Percentiles rank a stretch among this genome's conserved stretches.
Evolutionary conservation across 2,797 vertebrate genomes (phyloP).

Genomic region (Sorex maritimensis): DNA sequence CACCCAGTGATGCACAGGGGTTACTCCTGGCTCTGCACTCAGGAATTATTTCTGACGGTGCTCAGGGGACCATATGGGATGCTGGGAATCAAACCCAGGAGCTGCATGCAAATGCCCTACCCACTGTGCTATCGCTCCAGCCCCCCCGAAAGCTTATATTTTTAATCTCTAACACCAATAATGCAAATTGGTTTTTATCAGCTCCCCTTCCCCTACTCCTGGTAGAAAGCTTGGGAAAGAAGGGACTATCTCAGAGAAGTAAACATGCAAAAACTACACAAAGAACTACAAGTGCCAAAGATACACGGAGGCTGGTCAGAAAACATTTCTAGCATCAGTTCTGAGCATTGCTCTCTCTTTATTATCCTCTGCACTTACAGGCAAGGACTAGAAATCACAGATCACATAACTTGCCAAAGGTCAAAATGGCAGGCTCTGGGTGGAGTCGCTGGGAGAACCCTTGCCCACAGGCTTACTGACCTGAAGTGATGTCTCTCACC

Average conservation of each 20-base stretch:
- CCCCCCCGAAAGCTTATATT: neutral
- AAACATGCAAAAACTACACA: neutral
- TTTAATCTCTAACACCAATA: slow-evolving; percentile 31
- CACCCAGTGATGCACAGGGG: too few relatives aligned
- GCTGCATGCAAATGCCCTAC: too few relatives aligned
- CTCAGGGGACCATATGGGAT: too few relatives aligned
- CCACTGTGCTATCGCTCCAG: too few relatives aligned
- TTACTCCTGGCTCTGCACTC: too few relatives aligned
- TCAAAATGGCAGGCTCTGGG: neutral
- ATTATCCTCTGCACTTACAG: slow-evolving; percentile 1
- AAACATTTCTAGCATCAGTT: neutral
- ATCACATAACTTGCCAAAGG: slow-evolving; percentile 11
- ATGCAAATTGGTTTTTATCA: neutral
- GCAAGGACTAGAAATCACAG: neutral
- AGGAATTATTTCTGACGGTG: too few relatives aligned
- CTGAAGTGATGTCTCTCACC: neutral
- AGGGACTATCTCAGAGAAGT: neutral
- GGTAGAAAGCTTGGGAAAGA: slow-evolving; percentile 6
- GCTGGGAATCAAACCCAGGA: too few relatives aligned
- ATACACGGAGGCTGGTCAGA: neutral
- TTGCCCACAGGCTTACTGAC: neutral
- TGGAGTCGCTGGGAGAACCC: neutral
- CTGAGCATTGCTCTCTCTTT: neutral
- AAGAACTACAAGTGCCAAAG: neutral
- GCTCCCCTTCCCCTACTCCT: neutral